Conservation (phyloP, 2,888 invertebrate species). For the Rhopalosiphum nymphaeae region DNA sequence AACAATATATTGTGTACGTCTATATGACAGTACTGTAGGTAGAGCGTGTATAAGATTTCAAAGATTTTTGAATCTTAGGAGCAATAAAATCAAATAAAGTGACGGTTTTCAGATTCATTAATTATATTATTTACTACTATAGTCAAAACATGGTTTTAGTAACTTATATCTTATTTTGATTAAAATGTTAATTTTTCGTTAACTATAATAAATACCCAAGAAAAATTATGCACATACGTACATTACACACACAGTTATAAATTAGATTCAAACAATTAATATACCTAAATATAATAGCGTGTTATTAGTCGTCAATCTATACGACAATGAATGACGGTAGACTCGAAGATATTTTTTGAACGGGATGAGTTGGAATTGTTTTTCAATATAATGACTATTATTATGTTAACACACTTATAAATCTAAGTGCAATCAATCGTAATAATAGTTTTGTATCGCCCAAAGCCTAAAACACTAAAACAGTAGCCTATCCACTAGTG, state of each 20-base stretch:
- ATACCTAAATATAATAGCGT: background rate
- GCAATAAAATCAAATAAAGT: background rate
- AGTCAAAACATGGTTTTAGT: background rate
- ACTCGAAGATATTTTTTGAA: background rate
- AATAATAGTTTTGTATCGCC: background rate
- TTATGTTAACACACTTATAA: background rate
- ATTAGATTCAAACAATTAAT: background rate
- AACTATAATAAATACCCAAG: background rate
- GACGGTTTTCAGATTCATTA: background rate
- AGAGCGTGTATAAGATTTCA: background rate
- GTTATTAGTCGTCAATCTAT: background rate
- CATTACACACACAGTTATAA: too few relatives aligned
- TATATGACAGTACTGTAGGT: background rate
- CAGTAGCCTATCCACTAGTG: background rate
- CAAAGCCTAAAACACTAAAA: background rate
- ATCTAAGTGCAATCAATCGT: background rate
- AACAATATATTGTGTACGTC: background rate
- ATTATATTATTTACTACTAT: background rate
- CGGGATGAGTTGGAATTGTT: background rate
- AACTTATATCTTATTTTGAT: background rate
- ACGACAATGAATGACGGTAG: background rate
- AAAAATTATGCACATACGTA: background rate
- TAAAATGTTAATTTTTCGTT: background rate
- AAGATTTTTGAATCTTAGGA: background rate
- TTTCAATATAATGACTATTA: background rate